These are phyloP conservation scores for Himalopsyche tibetana DNA, from an alignment of 2,888 invertebrate genomes.

Conservation along the genomic window DNA sequence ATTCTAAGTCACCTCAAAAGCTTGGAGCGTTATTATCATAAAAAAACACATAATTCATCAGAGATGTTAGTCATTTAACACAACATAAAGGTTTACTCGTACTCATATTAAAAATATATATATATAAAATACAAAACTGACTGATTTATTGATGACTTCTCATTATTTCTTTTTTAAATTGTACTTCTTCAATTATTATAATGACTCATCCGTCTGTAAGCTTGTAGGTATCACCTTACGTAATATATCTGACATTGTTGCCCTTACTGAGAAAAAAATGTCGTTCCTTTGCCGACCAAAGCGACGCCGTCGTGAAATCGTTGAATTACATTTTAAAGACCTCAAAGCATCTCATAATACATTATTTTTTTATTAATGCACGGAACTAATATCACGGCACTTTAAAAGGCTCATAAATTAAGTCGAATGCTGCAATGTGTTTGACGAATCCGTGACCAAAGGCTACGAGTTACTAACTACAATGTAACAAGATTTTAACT, in stretches of 20 bases:
- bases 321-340: constrained; percentile 51
- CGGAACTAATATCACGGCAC: constrained; percentile 62
- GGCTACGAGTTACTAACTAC: constrained; percentile 11
- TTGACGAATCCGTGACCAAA: constrained; percentile 54
- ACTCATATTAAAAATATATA: no score
- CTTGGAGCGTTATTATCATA: no score
- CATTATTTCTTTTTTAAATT: no score
- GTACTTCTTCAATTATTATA: no score
- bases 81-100: no score
- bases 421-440: constrained; percentile 23
- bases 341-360: constrained; percentile 49
- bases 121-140: no score
- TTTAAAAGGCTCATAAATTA: constrained; percentile 62
- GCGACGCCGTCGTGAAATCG: constrained; percentile 45
- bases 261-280: constrained; percentile 21
- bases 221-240: not conserved
- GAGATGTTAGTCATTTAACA: no score
- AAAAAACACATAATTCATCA: no score
- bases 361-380: constrained; percentile 58
- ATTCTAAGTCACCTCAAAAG: no score
- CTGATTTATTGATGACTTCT: no score
- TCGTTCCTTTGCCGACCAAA: not conserved
- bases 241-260: not conserved
- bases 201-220: not conserved
- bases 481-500: constrained; percentile 13